Evolutionary conservation across 2,797 vertebrate genomes (phyloP).

Genomic region (Tarsius wallacei): DNA sequence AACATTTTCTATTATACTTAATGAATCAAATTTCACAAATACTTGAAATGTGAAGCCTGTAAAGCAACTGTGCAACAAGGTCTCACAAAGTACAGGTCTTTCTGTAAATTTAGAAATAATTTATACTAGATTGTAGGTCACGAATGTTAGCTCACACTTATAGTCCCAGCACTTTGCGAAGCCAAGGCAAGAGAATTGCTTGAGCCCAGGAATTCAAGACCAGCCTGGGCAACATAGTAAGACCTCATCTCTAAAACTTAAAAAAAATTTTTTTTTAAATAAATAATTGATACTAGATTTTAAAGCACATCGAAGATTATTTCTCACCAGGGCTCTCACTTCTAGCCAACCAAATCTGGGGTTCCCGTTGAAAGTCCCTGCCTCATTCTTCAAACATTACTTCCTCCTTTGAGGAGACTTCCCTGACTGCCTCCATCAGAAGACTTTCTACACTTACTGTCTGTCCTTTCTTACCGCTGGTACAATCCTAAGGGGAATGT

Average conservation of each 20-base stretch:
- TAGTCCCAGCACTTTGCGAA: too few species aligned
- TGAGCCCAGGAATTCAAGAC: too few species aligned
- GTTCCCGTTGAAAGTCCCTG: not conserved
- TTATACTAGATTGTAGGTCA: not conserved
- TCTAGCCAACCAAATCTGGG: not conserved
- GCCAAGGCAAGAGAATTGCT: too few species aligned
- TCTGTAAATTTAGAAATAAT: not conserved
- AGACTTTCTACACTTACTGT: not conserved
- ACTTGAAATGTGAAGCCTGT: not conserved
- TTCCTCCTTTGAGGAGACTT: not conserved
- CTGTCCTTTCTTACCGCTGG: not conserved
- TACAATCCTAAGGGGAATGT: not conserved
- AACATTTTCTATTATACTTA: not conserved
- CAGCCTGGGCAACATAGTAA: too few species aligned
- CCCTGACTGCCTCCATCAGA: not conserved
- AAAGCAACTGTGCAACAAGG: not conserved
- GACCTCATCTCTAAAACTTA: too few species aligned
- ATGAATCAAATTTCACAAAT: conserved; percentile 39
- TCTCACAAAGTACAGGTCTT: not conserved
- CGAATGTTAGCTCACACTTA: too few species aligned
- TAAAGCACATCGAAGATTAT: not conserved
- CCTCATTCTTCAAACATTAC: not conserved
- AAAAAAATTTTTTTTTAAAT: not conserved
- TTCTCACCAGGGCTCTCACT: not conserved
- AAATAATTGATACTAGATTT: not conserved